Conservation (phyloP, 2,888 invertebrate species). For the Artemia sp. region DNA sequence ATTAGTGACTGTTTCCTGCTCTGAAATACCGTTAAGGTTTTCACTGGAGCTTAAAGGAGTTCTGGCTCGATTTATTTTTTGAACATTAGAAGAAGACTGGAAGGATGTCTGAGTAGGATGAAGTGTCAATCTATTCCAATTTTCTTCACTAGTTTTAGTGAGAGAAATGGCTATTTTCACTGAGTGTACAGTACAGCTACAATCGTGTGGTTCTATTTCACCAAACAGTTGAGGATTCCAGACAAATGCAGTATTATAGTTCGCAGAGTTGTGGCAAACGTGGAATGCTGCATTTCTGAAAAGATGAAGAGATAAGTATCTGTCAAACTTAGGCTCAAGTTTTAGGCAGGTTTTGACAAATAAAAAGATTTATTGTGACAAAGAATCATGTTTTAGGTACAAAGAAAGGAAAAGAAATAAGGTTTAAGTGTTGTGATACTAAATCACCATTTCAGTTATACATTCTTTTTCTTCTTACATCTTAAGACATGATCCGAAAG, state of each 20-base stretch:
- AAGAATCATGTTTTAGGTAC: too few species aligned
- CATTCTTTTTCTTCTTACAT: too few species aligned
- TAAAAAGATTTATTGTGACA: too few species aligned
- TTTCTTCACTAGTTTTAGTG: not conserved
- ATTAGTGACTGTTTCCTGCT: not conserved
- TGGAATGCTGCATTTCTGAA: constrained; percentile 8
- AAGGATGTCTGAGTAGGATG: not conserved
- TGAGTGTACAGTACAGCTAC: not conserved
- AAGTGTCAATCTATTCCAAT: not conserved
- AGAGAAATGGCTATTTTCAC: not conserved
- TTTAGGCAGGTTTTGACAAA: too few species aligned
- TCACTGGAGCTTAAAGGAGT: not conserved
- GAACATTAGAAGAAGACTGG: not conserved
- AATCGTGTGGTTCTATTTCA: not conserved
- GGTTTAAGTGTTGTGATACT: too few species aligned
- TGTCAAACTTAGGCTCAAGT: too few species aligned
- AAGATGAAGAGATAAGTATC: not conserved
- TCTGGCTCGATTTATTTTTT: not conserved
- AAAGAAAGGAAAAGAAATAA: too few species aligned
- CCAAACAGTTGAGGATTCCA: not conserved
- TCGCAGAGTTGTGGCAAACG: not conserved
- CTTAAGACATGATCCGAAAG: too few species aligned
- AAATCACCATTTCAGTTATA: too few species aligned
- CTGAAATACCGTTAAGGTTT: not conserved
- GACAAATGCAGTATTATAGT: not conserved